Conservation (phyloP, 2,113 vertebrate species). For the Saguinus imperator region DNA sequence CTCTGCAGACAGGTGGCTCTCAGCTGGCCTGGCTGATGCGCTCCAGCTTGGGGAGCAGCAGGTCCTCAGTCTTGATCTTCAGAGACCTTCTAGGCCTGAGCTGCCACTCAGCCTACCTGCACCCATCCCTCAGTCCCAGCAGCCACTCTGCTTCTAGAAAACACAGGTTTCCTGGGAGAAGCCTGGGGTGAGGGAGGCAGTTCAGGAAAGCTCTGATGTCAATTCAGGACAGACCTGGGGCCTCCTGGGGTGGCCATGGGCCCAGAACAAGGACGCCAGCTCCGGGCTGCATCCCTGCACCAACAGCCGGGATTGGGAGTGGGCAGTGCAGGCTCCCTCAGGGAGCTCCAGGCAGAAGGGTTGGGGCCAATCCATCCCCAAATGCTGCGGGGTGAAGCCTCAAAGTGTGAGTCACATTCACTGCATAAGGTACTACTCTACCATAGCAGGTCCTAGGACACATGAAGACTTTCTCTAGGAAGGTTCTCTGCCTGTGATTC, state of each 20-base stretch:
- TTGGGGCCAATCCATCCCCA: too few species aligned
- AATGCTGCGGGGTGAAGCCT: background rate
- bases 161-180: background rate
- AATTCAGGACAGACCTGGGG: background rate
- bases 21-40: background rate
- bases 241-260: background rate
- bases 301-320: background rate
- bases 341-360: background rate
- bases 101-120: background rate
- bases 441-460: background rate
- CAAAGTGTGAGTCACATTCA: background rate
- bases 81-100: background rate
- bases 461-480: background rate
- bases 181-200: background rate
- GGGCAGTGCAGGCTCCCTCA: background rate
- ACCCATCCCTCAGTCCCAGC: conserved; percentile 11
- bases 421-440: background rate
- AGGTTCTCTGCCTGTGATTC: background rate
- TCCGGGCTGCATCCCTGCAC: background rate
- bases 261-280: background rate
- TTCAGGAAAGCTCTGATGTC: background rate
- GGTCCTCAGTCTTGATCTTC: background rate
- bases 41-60: background rate
- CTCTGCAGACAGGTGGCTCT: background rate
- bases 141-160: background rate